Conservation (phyloP, 2,113 vertebrate species). For the Paramisgurnus dabryanus region DNA sequence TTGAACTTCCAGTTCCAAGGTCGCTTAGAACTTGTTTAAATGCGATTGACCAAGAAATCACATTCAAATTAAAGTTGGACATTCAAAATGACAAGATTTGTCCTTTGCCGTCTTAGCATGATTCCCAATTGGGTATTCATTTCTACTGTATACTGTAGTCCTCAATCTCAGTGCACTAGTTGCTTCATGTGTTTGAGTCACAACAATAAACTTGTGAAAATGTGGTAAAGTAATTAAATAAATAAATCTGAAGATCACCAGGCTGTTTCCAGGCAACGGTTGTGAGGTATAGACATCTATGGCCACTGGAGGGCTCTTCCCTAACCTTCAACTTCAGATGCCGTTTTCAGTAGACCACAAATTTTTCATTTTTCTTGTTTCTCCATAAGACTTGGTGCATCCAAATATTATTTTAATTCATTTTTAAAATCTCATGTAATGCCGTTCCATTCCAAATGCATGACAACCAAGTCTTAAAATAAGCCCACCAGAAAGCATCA, state of each 20-base stretch:
- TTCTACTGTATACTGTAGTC: neutral
- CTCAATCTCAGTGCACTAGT: neutral
- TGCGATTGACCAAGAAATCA: neutral
- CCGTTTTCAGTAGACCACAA: neutral
- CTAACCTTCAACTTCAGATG: constrained; percentile 24
- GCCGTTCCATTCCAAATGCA: no score
- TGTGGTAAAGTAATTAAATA: constrained; percentile 21
- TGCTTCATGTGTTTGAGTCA: neutral
- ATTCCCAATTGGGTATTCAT: neutral
- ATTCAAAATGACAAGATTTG: neutral
- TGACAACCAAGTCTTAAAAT: no score
- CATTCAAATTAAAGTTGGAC: neutral
- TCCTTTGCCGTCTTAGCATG: neutral
- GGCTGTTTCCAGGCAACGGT: constrained; percentile 56
- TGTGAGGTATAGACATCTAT: constrained; percentile 8
- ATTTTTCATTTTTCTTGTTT: neutral
- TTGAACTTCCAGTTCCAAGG: neutral
- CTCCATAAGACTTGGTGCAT: neutral
- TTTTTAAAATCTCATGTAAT: no score
- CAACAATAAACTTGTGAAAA: neutral
- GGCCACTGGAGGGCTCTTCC: constrained; percentile 40
- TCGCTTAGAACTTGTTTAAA: neutral
- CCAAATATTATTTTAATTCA: no score
- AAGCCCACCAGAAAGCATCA: no score
- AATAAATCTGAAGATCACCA: constrained; percentile 13